These are phyloP conservation scores for Neuroscelio doddi DNA, from an alignment of 2,888 invertebrate species.

Conservation along the genomic window DNA sequence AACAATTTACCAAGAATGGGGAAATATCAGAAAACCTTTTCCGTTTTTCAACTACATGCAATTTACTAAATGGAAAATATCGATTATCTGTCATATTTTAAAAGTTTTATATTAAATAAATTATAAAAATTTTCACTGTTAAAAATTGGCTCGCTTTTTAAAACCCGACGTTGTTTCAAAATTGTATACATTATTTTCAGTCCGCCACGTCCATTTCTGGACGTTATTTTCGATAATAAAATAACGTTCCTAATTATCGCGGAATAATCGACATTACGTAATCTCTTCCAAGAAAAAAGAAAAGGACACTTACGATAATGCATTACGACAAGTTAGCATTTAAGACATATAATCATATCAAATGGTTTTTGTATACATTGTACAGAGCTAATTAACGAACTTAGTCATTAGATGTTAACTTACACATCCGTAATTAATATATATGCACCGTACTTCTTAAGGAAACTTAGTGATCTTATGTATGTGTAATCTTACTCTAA, in stretches of 20 bases:
- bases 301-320: slow-evolving; percentile 33
- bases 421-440: slow-evolving; percentile 56
- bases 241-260: slow-evolving; percentile 64
- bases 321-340: slow-evolving; percentile 39
- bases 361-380: slow-evolving; percentile 67
- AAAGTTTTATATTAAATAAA: no score
- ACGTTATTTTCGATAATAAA: slow-evolving; percentile 63
- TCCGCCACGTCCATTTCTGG: slow-evolving; percentile 57
- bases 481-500: slow-evolving; percentile 16
- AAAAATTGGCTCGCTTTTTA: slow-evolving; percentile 12
- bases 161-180: slow-evolving; percentile 6
- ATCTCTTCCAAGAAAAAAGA: slow-evolving; percentile 61
- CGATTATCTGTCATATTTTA: no score
- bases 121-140: no score
- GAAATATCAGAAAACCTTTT: no score
- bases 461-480: slow-evolving; percentile 48
- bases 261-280: slow-evolving; percentile 54
- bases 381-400: slow-evolving; percentile 65
- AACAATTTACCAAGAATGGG: no score
- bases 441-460: slow-evolving; percentile 46
- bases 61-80: background rate
- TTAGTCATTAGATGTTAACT: slow-evolving; percentile 69
- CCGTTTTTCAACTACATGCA: no score
- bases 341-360: slow-evolving; percentile 68
- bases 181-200: slow-evolving; percentile 5